Evolutionary conservation across 2,888 invertebrate genomes (phyloP).

Genomic region (Pheosia gnoma): DNA sequence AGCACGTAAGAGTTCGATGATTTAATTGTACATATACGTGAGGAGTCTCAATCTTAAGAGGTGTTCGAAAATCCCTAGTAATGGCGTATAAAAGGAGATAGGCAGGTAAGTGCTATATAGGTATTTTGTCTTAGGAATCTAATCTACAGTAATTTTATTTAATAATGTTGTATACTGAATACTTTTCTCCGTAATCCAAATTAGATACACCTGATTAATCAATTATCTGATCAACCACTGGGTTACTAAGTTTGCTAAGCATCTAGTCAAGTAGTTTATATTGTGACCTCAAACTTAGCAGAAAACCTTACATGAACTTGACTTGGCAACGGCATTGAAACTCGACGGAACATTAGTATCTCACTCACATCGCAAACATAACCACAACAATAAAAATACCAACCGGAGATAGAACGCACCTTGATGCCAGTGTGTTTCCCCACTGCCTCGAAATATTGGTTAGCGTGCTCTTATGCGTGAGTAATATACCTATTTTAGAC

Average conservation of each 20-base stretch:
- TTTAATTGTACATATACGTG: background rate
- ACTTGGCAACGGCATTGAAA: conserved; percentile 9
- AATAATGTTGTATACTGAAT: no score
- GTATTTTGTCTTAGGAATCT: no score
- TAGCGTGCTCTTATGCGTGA: conserved; percentile 41
- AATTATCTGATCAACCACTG: background rate
- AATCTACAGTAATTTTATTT: no score
- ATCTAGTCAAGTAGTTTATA: background rate
- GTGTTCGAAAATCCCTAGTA: no score
- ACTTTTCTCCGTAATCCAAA: no score
- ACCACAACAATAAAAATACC: conserved; percentile 32
- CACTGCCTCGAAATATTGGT: conserved; percentile 30
- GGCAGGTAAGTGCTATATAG: no score
- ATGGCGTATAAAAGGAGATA: no score
- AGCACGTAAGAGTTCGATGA: background rate
- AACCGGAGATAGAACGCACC: conserved; percentile 36
- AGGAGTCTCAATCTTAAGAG: background rate
- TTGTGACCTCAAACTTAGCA: background rate
- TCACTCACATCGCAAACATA: conserved; percentile 30
- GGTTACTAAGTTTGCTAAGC: background rate
- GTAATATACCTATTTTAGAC: conserved; percentile 50
- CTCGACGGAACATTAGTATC: conserved; percentile 28
- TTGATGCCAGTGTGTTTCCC: conserved; percentile 46
- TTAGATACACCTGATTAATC: no score
- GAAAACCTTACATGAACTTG: conserved; percentile 2